phyloP scores from a whole-genome alignment of 2,797 vertebrate species.

The Leontopithecus rosalia region DNA sequence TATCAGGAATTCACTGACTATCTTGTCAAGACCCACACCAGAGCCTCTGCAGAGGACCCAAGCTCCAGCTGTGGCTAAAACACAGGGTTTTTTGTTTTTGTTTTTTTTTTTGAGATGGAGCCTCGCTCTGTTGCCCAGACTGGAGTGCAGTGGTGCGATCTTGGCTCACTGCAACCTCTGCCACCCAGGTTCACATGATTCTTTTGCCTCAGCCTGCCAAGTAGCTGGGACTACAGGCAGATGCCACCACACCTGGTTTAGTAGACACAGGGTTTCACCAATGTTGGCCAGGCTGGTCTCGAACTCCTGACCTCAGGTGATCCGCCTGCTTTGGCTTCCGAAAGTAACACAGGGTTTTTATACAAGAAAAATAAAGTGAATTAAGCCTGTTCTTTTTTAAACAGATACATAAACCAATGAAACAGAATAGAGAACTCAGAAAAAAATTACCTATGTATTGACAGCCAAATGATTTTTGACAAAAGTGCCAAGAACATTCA shows the following conservation, averaged over 20 bases:
- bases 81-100: neutral
- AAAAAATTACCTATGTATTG: neutral
- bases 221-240: neutral
- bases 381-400: neutral
- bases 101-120: neutral
- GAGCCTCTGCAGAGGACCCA: neutral
- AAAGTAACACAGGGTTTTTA: neutral
- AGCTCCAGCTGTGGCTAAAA: neutral
- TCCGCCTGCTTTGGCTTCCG: neutral
- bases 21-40: neutral
- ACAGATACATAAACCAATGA: neutral
- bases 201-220: neutral
- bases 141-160: neutral
- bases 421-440: neutral
- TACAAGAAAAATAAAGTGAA: neutral
- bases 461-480: neutral
- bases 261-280: neutral
- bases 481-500: neutral
- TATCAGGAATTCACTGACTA: neutral
- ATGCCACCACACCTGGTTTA: neutral
- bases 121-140: neutral
- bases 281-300: neutral
- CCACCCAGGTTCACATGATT: neutral
- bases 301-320: neutral
- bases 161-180: neutral